Percentiles rank a stretch among this genome's conserved stretches.
Evolutionary conservation across 2,888 invertebrate genomes (phyloP).

Genomic region (Drosophila mimica): DNA sequence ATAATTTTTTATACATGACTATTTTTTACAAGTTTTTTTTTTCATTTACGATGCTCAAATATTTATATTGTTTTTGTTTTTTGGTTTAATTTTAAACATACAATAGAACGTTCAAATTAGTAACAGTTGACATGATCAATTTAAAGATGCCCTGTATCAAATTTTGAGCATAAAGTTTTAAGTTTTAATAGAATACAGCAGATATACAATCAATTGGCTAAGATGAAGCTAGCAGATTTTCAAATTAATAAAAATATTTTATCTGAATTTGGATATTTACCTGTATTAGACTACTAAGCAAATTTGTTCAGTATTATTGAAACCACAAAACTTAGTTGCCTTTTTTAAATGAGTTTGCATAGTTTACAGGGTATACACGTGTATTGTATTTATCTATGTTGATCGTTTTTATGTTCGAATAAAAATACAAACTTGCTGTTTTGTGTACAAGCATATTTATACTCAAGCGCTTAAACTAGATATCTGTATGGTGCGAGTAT

Average conservation of each 20-base stretch:
- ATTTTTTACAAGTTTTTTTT: neutral
- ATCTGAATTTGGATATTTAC: neutral
- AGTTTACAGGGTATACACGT: slow-evolving; percentile 8
- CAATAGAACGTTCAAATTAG: neutral
- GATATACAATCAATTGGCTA: neutral
- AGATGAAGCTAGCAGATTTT: neutral
- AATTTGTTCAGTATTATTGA: neutral
- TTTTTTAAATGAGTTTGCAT: neutral
- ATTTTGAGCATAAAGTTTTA: too few relatives aligned
- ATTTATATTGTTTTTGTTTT: neutral
- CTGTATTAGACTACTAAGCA: neutral
- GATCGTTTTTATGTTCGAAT: neutral
- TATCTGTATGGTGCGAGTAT: neutral
- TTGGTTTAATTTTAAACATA: neutral
- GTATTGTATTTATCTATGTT: neutral
- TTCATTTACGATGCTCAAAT: neutral
- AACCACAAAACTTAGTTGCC: neutral
- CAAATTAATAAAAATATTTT: neutral
- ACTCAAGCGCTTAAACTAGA: neutral
- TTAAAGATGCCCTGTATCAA: neutral
- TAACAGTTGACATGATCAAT: neutral
- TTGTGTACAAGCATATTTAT: slow-evolving; percentile 5
- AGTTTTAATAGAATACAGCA: too few relatives aligned
- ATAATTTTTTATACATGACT: neutral
- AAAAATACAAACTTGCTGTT: slow-evolving; percentile 7